Evolutionary conservation across 2,113 vertebrate species (phyloP), one percentile per base, ranked within the genome.

Genomic region (Orientallactaga bullata): DNA sequence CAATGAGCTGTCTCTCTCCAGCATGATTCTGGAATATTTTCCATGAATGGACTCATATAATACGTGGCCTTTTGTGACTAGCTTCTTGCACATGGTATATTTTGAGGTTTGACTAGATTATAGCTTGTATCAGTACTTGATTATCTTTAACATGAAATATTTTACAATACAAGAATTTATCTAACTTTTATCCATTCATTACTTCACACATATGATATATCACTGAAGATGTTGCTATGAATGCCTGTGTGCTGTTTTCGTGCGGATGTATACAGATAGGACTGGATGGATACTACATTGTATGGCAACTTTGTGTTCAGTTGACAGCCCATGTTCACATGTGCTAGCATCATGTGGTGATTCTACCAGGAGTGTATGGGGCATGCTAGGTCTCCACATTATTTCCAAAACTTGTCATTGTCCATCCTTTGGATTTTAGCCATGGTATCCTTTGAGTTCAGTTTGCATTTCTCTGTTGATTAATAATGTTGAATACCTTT

Each of bases 391-490:
- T 89, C 55, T 91, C 4, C 3, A 28, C 21, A 68, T 72, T 63
- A 15, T 80, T 94, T 28, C 9, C 37, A 85, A 51, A 16, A n/a
- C 61, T 86, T 66, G 13, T 60, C 80, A 4, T 69, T 94, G 16
- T 30, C 61, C 13, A 18, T 84, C 30, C 78, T 91, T 90, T 78
- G 30, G 0, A 76, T 71, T 72, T 94, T 85, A 88, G 24, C 15
- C 10, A 39, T 39, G 26, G 3, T 66, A n/a, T 51, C 24, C 78
- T 63, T 2, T 60, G 6, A 47, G 60, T 85, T 94, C 55, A 32
- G 63, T 89, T 88, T 77, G 20, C 26, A n/a, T 77, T 89, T 94
- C 26, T 80, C 17, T 63, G 20, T 37, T 82, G n/a, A 74, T 80
- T 89, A 93, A 39, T 83, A 55, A 88, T 88, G 16, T 30, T 80